Evolutionary conservation across 2,113 vertebrate species (phyloP).

Genomic region (Agelaius phoeniceus): DNA sequence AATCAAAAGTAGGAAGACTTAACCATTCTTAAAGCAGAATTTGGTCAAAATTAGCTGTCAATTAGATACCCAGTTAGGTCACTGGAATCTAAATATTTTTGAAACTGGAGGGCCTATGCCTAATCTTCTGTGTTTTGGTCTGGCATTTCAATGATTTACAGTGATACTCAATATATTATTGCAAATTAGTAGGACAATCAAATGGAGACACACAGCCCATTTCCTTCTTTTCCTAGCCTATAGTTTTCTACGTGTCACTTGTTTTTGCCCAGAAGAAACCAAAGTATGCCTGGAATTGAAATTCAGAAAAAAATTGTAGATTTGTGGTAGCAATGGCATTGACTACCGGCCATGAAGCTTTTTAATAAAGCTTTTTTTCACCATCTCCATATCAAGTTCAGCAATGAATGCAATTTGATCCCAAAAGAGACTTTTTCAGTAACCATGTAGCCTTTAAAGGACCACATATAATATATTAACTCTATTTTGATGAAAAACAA

Average conservation of each 20-base stretch:
- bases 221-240: constrained; percentile 9
- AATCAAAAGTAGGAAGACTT: not conserved
- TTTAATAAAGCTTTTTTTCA: not conserved
- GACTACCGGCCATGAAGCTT: constrained; percentile 25
- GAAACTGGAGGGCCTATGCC: not conserved
- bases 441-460: not conserved
- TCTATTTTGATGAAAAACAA: constrained; percentile 46
- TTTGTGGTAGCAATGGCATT: constrained; percentile 28
- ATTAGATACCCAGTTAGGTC: not conserved
- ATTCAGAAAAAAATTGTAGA: constrained; percentile 20
- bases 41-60: not conserved
- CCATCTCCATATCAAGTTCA: constrained; percentile 45
- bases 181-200: not conserved
- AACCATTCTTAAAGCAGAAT: not conserved
- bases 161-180: not conserved
- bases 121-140: not conserved
- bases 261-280: constrained; percentile 17
- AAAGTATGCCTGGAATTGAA: constrained; percentile 34
- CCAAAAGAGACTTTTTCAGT: constrained; percentile 37
- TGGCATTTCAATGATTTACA: not conserved
- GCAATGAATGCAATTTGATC: not conserved
- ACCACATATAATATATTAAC: not conserved
- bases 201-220: not conserved
- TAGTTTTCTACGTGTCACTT: constrained; percentile 6
- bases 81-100: not conserved